Evolutionary conservation across 2,888 invertebrate genomes (phyloP).

Genomic region (Dioctria linearis): DNA sequence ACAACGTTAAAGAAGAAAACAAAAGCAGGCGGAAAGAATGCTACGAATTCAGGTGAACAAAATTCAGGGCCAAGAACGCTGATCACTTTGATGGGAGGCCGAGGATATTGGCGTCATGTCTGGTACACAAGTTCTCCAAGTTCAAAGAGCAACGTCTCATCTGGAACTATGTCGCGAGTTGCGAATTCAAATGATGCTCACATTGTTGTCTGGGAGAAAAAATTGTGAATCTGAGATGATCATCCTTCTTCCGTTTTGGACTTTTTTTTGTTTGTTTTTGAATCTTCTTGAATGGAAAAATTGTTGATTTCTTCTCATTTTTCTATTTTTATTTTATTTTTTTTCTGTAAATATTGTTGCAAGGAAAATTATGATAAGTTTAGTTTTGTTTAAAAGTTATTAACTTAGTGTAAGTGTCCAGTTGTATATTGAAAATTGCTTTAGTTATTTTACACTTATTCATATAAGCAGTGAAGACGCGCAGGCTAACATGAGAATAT

Average conservation of each 20-base stretch:
- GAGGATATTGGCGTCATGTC: conserved; percentile 89
- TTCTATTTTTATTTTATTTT: neutral
- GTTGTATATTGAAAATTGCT: conserved; percentile 33
- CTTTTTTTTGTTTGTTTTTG: neutral
- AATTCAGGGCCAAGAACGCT: conserved; percentile 79
- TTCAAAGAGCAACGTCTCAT: conserved; percentile 36
- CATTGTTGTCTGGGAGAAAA: conserved; percentile 92
- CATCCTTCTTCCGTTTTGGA: neutral
- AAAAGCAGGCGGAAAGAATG: conserved; percentile 66
- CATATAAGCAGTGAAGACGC: neutral
- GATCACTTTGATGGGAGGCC: conserved; percentile 88
- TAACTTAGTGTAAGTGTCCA: conserved; percentile 34
- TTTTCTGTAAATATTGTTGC: conserved; percentile 49
- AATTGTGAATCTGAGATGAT: conserved; percentile 74
- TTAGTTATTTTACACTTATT: conserved; percentile 39
- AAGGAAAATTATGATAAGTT: conserved; percentile 18
- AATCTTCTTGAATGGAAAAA: neutral
- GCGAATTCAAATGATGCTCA: conserved; percentile 89
- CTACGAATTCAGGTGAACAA: conserved; percentile 58
- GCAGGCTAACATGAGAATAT: too few species aligned
- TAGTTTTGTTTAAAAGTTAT: conserved; percentile 32
- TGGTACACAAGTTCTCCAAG: conserved; percentile 73
- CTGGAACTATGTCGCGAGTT: conserved; percentile 73
- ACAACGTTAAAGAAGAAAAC: conserved; percentile 69
- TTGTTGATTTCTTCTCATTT: conserved; percentile 26